These are phyloP conservation scores for Sebastes jordani DNA, from an alignment of 2,797 vertebrate species.

Conservation along the genomic window DNA sequence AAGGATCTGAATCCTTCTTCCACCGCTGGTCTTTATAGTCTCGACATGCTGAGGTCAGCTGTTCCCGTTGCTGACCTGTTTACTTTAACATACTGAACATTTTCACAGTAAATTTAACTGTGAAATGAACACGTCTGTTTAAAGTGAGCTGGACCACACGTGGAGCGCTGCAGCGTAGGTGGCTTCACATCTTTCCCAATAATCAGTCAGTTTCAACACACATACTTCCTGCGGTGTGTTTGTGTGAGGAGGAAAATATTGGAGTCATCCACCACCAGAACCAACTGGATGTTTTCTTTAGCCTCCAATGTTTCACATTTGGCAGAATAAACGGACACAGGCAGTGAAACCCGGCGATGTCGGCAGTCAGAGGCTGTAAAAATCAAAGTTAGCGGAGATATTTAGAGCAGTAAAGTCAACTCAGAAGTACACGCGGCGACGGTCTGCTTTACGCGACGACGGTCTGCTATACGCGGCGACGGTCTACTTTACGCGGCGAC, in stretches of 20 bases:
- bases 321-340: neutral
- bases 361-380: neutral
- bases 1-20: neutral
- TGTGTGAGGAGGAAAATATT: neutral
- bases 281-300: neutral
- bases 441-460: too few species aligned
- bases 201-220: neutral
- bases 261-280: neutral
- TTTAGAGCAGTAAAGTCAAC: neutral
- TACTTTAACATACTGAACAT: neutral
- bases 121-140: neutral
- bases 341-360: neutral
- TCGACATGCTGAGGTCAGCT: neutral
- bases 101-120: neutral
- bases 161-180: neutral
- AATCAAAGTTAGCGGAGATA: neutral
- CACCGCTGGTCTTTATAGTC: neutral
- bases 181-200: neutral
- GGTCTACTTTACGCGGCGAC: too few species aligned
- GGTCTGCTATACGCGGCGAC: too few species aligned
- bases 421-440: too few species aligned
- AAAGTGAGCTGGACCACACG: slow-evolving; percentile 14
- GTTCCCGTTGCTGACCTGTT: neutral
- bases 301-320: neutral
- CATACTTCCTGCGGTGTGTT: neutral